A percentile compares a stretch with the other conserved stretches of the same genome.
phyloP scores from a whole-genome alignment of 2,888 invertebrate genomes.

The Ernsta delagoae region DNA sequence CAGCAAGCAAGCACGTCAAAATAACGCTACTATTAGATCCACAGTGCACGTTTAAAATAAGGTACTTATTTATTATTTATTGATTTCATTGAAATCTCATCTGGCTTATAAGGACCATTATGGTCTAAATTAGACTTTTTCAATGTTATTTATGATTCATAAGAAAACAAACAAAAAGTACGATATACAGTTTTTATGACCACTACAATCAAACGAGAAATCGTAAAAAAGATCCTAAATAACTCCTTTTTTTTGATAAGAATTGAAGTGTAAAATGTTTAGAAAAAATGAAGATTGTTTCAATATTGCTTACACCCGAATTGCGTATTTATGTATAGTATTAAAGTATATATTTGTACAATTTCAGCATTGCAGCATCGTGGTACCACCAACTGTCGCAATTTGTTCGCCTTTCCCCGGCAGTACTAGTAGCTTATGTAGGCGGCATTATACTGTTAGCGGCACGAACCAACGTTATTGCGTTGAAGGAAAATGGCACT shows the following conservation, averaged over 20 bases:
- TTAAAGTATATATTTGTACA: background rate
- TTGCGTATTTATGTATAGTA: background rate
- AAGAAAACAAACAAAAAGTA: no score
- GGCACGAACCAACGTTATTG: slow-evolving; percentile 66
- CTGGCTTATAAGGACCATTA: no score
- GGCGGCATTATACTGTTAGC: slow-evolving; percentile 87
- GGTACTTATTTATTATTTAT: slow-evolving; percentile 64
- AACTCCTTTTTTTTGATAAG: no score
- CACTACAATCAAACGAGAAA: no score
- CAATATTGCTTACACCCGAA: no score
- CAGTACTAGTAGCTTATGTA: slow-evolving; percentile 87
- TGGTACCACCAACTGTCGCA: slow-evolving; percentile 86
- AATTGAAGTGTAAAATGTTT: no score
- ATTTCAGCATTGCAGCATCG: slow-evolving; percentile 83
- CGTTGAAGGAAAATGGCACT: slow-evolving; percentile 52
- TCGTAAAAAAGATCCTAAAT: no score
- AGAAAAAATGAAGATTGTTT: no score
- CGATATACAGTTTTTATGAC: no score
- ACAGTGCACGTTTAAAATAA: slow-evolving; percentile 88
- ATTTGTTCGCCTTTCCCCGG: slow-evolving; percentile 87
- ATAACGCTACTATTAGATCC: slow-evolving; percentile 88
- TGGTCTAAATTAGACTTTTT: no score
- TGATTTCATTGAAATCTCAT: no score
- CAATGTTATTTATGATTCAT: no score
- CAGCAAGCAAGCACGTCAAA: slow-evolving; percentile 63